Percentiles rank a stretch among this genome's conserved stretches.
These are phyloP conservation scores for Chanos chanos DNA, from an alignment of 2,797 vertebrate species.

Conservation along the genomic window DNA sequence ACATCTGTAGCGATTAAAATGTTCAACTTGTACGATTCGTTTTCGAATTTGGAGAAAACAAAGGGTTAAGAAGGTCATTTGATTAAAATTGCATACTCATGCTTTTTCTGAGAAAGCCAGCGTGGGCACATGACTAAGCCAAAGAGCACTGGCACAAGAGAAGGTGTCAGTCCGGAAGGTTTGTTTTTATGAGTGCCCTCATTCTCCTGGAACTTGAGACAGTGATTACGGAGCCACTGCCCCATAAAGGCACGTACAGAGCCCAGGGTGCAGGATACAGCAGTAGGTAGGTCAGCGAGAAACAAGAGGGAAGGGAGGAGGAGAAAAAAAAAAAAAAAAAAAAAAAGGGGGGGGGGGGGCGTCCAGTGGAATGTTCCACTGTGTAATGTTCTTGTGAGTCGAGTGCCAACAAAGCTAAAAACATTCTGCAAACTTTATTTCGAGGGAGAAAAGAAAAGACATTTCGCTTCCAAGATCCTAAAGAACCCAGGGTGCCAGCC, in stretches of 20 bases:
- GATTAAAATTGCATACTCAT: conserved; percentile 30
- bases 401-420: conserved; percentile 24
- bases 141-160: conserved; percentile 1
- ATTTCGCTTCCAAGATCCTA: conserved; percentile 8
- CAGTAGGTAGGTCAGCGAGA: conserved; percentile 28
- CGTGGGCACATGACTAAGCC: background rate
- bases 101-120: conserved; percentile 3
- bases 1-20: background rate
- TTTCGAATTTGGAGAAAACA: background rate
- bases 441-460: conserved; percentile 5
- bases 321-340: background rate
- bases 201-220: conserved; percentile 36
- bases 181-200: conserved; percentile 24
- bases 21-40: background rate
- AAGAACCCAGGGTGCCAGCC: background rate
- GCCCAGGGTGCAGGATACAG: conserved; percentile 16
- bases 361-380: conserved; percentile 39
- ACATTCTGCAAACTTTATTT: background rate
- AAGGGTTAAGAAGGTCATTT: conserved; percentile 30
- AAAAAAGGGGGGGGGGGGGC: background rate
- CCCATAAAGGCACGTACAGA: conserved; percentile 24
- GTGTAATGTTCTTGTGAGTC: conserved; percentile 37
- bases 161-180: conserved; percentile 29
- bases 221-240: conserved; percentile 25
- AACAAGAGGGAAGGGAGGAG: background rate